Evolutionary conservation across 2,797 vertebrate genomes (phyloP), one percentile per base, ranked within the genome.

Genomic region (Myoxocephalus aenaeus): DNA sequence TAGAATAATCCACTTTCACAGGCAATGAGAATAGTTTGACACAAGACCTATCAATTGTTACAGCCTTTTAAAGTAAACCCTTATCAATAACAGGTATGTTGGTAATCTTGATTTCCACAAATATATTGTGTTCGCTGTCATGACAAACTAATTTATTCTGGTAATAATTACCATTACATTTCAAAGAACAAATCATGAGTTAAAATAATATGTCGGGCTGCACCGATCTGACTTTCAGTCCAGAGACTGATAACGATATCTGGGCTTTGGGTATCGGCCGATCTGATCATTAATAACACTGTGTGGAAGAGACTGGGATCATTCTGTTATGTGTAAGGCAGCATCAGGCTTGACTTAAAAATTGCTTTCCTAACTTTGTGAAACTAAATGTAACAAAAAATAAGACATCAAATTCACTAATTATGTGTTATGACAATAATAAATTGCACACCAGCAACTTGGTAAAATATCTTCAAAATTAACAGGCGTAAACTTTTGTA

Each of bases 1-100:
- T 27, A 77, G 69, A 85, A 53, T 78, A 90, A 85, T 82, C 91
- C 81, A 82, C 78, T 87, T 88, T 62, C 10, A 69, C 42, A 65
- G 73, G 83, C 64, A 86, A 75, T 59, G 51, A 82, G 32, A 75
- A 63, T 25, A 57, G 58, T 44, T 25, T 29, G 11, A 25, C 34
- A 72, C 17, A 77, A 87, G 46, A 48, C 7, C 29, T 51, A 56
- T 50, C 66, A 3, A 64, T 72, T 27, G 46, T 22, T 18, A 68
- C 56, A n/a, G 18, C 14, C 2, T 20, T 44, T 64, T 25, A 50
- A 75, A 63, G 61, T 15, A 62, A 42, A 54, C 0, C 34, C 8
- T 3, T 9, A 57, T 36, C 25, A 42, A 29, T 58, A 59, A 36
- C 10, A 44, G 48, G 8, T n/a, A 15, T 14, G 36, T 38, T 69